These are phyloP conservation scores for Mormyrus iriodes DNA, from an alignment of 2,113 vertebrate genomes.

Conservation along the genomic window DNA sequence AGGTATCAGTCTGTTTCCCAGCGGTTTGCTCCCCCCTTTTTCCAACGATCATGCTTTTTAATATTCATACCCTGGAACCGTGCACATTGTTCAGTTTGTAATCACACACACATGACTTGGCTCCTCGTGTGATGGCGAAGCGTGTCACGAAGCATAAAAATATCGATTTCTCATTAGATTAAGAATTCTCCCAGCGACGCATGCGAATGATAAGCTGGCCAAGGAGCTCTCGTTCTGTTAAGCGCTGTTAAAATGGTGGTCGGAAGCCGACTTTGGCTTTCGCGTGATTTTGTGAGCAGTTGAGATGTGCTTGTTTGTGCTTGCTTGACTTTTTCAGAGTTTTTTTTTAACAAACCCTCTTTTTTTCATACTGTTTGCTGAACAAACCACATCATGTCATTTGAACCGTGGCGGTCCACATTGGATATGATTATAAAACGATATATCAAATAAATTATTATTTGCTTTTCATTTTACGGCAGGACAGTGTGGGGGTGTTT, in stretches of 20 bases:
- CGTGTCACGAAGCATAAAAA: conserved; percentile 35
- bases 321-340: background rate
- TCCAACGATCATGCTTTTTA: conserved; percentile 32
- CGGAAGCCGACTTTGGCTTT: background rate
- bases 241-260: background rate
- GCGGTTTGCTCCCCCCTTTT: conserved; percentile 10
- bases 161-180: conserved; percentile 34
- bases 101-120: conserved; percentile 36
- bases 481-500: background rate
- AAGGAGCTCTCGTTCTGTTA: background rate
- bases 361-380: background rate
- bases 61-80: conserved; percentile 34
- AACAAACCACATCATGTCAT: background rate
- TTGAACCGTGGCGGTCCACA: background rate
- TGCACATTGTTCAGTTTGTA: conserved; percentile 21
- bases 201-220: conserved; percentile 30
- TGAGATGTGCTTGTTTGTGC: background rate
- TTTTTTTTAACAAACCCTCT: background rate
- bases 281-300: background rate
- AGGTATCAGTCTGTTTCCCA: conserved; percentile 20
- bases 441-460: conserved; percentile 13
- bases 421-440: conserved; percentile 7
- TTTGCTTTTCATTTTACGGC: background rate
- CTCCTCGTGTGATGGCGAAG: conserved; percentile 30
- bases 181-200: conserved; percentile 16